Percentiles rank a stretch among this genome's conserved stretches.
These are phyloP conservation scores for Miltochrista miniata DNA, from an alignment of 2,888 invertebrate genomes.

Conservation along the genomic window DNA sequence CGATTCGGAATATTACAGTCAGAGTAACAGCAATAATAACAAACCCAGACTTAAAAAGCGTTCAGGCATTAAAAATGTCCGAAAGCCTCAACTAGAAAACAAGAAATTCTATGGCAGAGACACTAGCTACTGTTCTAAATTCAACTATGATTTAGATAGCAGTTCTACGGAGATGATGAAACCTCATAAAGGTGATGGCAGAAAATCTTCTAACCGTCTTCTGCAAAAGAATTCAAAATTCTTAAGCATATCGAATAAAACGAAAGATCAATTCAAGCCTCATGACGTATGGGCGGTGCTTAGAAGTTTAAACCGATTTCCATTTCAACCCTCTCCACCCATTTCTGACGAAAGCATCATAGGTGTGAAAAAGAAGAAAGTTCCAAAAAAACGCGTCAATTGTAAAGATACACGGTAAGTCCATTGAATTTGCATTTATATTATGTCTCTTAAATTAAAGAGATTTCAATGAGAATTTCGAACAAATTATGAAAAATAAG, in stretches of 20 bases:
- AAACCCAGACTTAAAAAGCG: conserved; percentile 52
- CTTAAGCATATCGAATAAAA: conserved; percentile 5
- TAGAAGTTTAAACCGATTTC: conserved; percentile 66
- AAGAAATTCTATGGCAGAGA: conserved; percentile 58
- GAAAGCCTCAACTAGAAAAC: conserved; percentile 27
- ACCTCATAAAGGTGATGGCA: conserved; percentile 49
- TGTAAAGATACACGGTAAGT: conserved; percentile 54
- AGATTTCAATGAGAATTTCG: no score
- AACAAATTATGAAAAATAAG: no score
- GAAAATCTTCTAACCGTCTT: conserved; percentile 20
- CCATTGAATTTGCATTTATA: conserved; percentile 2
- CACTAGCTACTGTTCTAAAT: conserved; percentile 53
- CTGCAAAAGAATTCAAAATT: conserved; percentile 1
- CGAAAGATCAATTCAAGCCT: conserved; percentile 40
- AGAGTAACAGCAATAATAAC: conserved; percentile 33
- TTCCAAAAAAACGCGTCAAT: conserved; percentile 39
- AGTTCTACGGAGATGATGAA: conserved; percentile 60
- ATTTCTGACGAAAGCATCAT: conserved; percentile 57
- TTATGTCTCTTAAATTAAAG: neutral
- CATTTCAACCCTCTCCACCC: conserved; percentile 62
- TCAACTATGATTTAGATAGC: conserved; percentile 55
- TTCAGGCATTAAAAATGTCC: conserved; percentile 32
- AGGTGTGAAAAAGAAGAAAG: conserved; percentile 45
- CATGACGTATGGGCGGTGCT: conserved; percentile 71
- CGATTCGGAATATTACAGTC: conserved; percentile 62